Evolutionary conservation across 2,797 vertebrate genomes (phyloP).

Genomic region (Gephyroberyx darwinii): DNA sequence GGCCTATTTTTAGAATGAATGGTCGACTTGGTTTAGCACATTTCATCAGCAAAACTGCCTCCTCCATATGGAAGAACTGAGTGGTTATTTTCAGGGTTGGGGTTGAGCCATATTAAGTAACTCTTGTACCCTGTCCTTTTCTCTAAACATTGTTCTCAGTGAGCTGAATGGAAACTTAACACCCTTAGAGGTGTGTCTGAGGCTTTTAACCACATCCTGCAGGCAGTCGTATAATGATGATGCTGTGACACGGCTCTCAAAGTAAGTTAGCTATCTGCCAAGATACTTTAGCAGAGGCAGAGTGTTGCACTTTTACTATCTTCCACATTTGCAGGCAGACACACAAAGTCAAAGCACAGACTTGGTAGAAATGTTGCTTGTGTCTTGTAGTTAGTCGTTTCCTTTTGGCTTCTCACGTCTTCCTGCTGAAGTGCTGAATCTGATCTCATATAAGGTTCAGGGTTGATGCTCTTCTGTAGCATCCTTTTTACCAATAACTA

Average conservation of each 20-base stretch:
- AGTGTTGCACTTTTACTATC: conserved; percentile 10
- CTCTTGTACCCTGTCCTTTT: not conserved
- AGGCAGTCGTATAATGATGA: conserved; percentile 11
- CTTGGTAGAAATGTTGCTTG: not conserved
- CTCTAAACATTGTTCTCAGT: conserved; percentile 14
- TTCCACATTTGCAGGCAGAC: conserved; percentile 26
- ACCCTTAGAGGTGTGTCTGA: conserved; percentile 8
- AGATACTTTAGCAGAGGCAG: not conserved
- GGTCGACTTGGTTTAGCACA: conserved; percentile 15
- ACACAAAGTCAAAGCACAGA: not conserved
- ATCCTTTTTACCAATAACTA: too few relatives aligned
- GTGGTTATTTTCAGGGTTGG: conserved; percentile 28
- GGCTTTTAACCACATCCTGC: conserved; percentile 67
- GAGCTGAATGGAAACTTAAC: conserved; percentile 59
- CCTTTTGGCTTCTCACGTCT: not conserved
- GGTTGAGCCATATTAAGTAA: conserved; percentile 9
- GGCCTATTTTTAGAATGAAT: conserved; percentile 48
- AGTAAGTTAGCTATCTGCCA: not conserved
- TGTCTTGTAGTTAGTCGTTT: not conserved
- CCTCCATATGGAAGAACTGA: conserved; percentile 20
- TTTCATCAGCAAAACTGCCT: conserved; percentile 46
- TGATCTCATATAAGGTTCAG: not conserved
- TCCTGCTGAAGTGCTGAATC: not conserved
- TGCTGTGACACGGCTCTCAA: not conserved
- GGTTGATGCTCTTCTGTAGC: too few relatives aligned